Percentiles rank a stretch among this genome's conserved stretches.
Evolutionary conservation across 2,888 invertebrate genomes (phyloP).

Genomic region (Neocrepidodera transversa): DNA sequence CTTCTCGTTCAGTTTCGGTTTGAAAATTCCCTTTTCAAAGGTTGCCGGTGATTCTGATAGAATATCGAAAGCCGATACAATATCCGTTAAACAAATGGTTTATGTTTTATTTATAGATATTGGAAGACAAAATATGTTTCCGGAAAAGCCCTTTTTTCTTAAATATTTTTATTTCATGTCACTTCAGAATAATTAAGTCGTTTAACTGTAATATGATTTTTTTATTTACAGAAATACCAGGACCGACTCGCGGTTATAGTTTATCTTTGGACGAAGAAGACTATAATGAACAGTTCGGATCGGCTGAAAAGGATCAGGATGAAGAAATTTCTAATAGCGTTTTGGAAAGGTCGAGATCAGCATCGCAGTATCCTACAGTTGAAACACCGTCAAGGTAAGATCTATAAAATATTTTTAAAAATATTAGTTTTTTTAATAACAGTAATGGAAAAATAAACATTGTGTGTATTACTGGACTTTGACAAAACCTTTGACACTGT

Average conservation of each 20-base stretch:
- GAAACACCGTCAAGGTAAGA: conserved; percentile 38
- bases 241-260: conserved; percentile 68
- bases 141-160: background rate
- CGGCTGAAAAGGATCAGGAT: conserved; percentile 75
- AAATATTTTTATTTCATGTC: too few species aligned
- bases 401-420: too few species aligned
- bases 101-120: conserved; percentile 18
- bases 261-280: conserved; percentile 62
- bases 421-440: background rate
- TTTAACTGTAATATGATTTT: too few species aligned
- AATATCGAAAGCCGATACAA: conserved; percentile 18
- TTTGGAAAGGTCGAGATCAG: conserved; percentile 43
- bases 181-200: too few species aligned
- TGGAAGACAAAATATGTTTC: background rate
- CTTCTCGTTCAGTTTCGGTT: conserved; percentile 2
- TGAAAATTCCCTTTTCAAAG: conserved; percentile 5
- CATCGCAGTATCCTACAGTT: conserved; percentile 32
- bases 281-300: conserved; percentile 74
- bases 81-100: conserved; percentile 24
- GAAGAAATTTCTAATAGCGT: conserved; percentile 62
- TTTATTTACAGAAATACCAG: conserved; percentile 72
- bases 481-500: too few species aligned
- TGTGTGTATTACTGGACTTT: too few species aligned
- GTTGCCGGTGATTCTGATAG: background rate
- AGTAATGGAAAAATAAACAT: too few species aligned